Percentiles rank a stretch among this genome's conserved stretches.
Evolutionary conservation across 2,113 vertebrate species (phyloP).

Genomic region (Neolamprologus caudopunctatus): DNA sequence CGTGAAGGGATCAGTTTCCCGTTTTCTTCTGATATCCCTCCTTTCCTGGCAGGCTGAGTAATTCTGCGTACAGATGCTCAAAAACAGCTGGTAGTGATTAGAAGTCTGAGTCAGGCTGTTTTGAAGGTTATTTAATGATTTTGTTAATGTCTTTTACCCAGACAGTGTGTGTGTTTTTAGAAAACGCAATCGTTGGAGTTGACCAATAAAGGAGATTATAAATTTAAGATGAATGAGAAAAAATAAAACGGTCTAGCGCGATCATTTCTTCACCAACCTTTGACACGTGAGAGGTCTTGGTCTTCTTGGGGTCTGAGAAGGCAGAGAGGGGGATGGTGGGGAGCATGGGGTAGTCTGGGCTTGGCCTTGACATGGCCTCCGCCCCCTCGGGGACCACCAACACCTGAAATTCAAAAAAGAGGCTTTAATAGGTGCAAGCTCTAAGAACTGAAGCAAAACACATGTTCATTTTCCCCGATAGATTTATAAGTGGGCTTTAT

Average conservation of each 20-base stretch:
- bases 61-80: not conserved
- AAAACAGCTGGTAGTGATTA: constrained; percentile 31
- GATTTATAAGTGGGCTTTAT: not conserved
- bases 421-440: not conserved
- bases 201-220: not conserved
- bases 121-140: not conserved
- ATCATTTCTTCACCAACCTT: constrained; percentile 77
- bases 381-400: constrained; percentile 96
- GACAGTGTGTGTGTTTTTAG: not conserved
- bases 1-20: not conserved
- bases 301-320: constrained; percentile 98
- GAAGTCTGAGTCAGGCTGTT: not conserved
- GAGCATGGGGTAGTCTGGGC: constrained; percentile 95
- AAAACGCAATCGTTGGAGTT: not conserved
- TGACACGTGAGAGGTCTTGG: constrained; percentile 89
- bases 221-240: not conserved
- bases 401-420: constrained; percentile 68
- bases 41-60: not conserved
- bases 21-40: not conserved
- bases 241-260: not conserved
- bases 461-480: not conserved
- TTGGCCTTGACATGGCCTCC: constrained; percentile 88
- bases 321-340: constrained; percentile 97
- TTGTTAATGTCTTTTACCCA: not conserved
- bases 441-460: not conserved